These are phyloP conservation scores for Psittacula cyanocephala DNA, from an alignment of 2,113 vertebrate genomes.

Conservation along the genomic window DNA sequence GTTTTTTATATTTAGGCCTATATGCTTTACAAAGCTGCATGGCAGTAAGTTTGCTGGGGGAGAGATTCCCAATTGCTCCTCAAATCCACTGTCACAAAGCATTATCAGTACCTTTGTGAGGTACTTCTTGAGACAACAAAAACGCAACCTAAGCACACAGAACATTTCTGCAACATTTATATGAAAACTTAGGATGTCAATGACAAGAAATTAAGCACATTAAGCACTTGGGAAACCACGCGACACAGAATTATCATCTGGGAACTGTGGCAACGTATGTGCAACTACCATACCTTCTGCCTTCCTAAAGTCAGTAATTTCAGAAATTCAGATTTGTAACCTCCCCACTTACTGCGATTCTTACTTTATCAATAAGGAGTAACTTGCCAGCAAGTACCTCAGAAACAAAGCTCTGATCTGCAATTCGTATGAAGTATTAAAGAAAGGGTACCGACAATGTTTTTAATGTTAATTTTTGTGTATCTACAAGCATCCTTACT, in stretches of 20 bases:
- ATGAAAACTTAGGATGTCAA: not conserved
- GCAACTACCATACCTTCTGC: not conserved
- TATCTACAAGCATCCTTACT: not conserved
- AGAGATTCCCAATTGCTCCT: not conserved
- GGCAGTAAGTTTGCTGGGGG: not conserved
- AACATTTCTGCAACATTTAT: not conserved
- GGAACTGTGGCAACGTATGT: rapidly evolving
- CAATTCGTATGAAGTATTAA: not conserved
- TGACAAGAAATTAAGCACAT: not conserved
- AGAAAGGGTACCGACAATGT: rapidly evolving
- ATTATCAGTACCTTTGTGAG: not conserved
- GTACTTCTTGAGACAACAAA: not conserved
- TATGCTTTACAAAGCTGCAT: not conserved
- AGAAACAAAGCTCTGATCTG: not conserved
- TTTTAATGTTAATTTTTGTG: not conserved
- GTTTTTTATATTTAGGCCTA: not conserved
- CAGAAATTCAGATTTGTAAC: not conserved
- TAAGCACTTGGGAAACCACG: not conserved
- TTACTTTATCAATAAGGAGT: not conserved
- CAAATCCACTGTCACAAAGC: not conserved
- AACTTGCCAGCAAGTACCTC: not conserved
- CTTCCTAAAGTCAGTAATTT: not conserved
- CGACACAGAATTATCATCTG: not conserved
- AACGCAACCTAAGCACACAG: rapidly evolving
- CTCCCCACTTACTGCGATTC: not conserved